These are phyloP conservation scores for Colletes latitarsis DNA, from an alignment of 1,140 invertebrate genomes.

Conservation along the genomic window DNA sequence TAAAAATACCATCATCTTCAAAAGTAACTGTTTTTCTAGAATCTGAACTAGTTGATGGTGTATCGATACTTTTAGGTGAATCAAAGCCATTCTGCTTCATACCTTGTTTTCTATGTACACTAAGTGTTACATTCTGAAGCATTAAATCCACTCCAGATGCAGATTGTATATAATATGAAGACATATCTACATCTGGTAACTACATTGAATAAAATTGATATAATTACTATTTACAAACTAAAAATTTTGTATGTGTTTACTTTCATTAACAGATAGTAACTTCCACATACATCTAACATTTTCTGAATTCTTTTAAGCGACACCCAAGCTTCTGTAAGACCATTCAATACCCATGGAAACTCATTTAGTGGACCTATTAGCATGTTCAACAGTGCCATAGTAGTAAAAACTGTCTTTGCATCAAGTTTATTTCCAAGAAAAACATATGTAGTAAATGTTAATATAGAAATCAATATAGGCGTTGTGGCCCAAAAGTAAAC, in stretches of 20 bases:
- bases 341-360: slow-evolving; percentile 99
- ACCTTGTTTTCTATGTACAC: slow-evolving; percentile 36
- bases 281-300: slow-evolving; percentile 85
- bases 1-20: slow-evolving; percentile 74
- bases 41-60: slow-evolving; percentile 60
- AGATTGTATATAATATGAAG: slow-evolving; percentile 75
- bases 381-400: slow-evolving; percentile 97
- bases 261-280: not conserved
- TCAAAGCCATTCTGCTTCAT: not conserved
- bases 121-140: slow-evolving; percentile 81
- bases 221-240: slow-evolving; percentile 15
- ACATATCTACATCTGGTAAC: slow-evolving; percentile 85
- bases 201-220: slow-evolving; percentile 71
- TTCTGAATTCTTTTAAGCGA: slow-evolving; percentile 91
- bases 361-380: slow-evolving; percentile 97
- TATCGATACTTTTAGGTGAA: slow-evolving; percentile 37
- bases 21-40: slow-evolving; percentile 64
- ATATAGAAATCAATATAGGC: slow-evolving; percentile 95
- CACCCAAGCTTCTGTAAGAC: slow-evolving; percentile 96
- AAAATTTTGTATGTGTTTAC: not conserved
- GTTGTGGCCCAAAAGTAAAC: slow-evolving; percentile 99
- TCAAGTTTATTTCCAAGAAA: slow-evolving; percentile 90
- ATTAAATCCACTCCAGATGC: slow-evolving; percentile 75
- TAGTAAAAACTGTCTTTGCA: slow-evolving; percentile 96
- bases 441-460: slow-evolving; percentile 95